Base-by-base conservation (phyloP, 2,888 invertebrate species). In the Tubulanus polymorphus region DNA sequence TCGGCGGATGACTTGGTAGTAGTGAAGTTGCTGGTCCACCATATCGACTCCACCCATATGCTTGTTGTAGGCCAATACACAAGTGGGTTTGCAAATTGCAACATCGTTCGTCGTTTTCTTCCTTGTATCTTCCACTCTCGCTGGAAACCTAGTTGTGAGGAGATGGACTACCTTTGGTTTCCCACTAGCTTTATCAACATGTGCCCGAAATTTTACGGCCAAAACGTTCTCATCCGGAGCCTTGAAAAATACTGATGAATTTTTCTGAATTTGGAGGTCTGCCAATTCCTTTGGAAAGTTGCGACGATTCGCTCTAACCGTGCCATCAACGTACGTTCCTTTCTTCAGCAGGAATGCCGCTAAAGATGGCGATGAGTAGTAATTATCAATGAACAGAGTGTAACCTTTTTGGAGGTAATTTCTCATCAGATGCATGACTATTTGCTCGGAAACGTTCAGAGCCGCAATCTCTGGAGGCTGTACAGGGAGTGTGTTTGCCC, bases 321-420 rank as follows among this genome's bases (percentile, higher is more conserved):
- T 52, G n/a, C 55, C 55, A 46, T 32, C 41, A 10, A 51, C 37
- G 37, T 27, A 27, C 18, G 55, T 55, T 12, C 50, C 26, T 15
- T 45, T 51, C 20, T 37, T 18, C 54, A 52, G 50, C 1, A 59
- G 41, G n/a, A 37, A 53, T 30, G 55, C 53, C 6, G 48, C 53
- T 18, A 59, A 28, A 26, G 26, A 5, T 0, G 53, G 53, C 28
- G 52, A 52, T 0, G 55, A 50, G 45, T 55, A 55, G 45, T n/a
- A 41, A 32, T 51, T 52, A 25, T 55, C 51, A 20, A 30, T 26
- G 46, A 41, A 56, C 1, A 56, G 30, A 2, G 35, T 37, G 29
- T 55, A 29, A 15, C 55, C 57, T 51, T 57, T 51, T 37, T 28
- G 28, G 18, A 51, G 28, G n/a, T 52, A 30, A 20, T 18, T 37